These are phyloP conservation scores for Uria lomvia DNA, from an alignment of 2,113 vertebrate genomes.

Conservation along the genomic window DNA sequence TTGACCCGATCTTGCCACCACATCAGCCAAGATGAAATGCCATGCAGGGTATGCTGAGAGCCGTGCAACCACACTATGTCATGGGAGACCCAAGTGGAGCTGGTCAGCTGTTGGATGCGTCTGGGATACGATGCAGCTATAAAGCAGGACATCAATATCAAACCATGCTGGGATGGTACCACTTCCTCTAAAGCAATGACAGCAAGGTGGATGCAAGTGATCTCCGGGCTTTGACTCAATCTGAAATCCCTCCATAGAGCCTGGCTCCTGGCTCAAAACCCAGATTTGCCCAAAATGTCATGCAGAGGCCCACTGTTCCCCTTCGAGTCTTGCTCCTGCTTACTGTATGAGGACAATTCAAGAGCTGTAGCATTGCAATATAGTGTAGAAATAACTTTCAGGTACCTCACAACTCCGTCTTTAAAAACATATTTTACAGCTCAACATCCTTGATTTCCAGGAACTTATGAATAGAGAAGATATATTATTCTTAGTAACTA, in stretches of 20 bases:
- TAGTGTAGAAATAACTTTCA: not conserved
- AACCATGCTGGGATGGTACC: accelerated
- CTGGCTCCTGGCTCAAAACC: not conserved
- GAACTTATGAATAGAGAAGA: conserved; percentile 35
- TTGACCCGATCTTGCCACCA: not conserved
- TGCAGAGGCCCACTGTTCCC: not conserved
- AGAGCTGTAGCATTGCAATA: not conserved
- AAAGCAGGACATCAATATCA: not conserved
- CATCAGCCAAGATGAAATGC: not conserved
- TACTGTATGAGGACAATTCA: not conserved
- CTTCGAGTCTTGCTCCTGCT: not conserved
- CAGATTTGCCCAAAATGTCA: not conserved
- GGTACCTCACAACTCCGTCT: not conserved
- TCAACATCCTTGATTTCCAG: conserved; percentile 31
- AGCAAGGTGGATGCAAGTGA: not conserved
- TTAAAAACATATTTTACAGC: not conserved
- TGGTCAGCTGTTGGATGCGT: not conserved
- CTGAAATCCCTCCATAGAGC: not conserved
- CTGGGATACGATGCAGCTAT: accelerated
- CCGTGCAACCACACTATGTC: not conserved
- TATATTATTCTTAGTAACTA: conserved; percentile 43
- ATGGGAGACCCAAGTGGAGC: not conserved
- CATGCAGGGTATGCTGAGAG: not conserved
- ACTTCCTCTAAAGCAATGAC: not conserved
- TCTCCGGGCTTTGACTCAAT: not conserved